Base-by-base conservation (phyloP, 92 coral and sea anemone genomes). In the Palythoa grandiflora region DNA sequence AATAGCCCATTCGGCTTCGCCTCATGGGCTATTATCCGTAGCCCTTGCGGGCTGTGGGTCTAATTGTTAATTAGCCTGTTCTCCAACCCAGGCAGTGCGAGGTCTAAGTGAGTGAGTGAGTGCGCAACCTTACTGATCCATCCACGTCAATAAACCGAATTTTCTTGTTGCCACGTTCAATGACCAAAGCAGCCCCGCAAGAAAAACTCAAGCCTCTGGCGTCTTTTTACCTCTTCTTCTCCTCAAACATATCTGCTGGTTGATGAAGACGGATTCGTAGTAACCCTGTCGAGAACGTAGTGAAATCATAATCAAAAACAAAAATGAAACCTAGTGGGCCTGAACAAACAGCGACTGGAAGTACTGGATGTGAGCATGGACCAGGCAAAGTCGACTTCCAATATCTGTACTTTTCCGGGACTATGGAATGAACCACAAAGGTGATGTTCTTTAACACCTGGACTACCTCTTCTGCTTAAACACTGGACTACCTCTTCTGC, bases 121-220 rank as follows among this genome's bases (percentile, higher is more conserved):
- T 53, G 60, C 60, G 60, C 60, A 53, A 53, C 60, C 60, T 53
- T 53, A 77, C 85, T 53, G 68, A 21, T 54, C 86, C 86, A 38
- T 71, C 40, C 48, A 90, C n/a, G 89, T 85, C 92, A 81, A 70
- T 38, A 90, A 84, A 89, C 28, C 84, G 74, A 71, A 84, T 84
- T 20, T 61, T 73, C 54, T 71, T 60, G 78, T 70, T 59, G 7
- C 89, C 89, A 73, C 92, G 81, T 77, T 89, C 92, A 35, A 80
- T 80, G 47, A 77, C 83, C 37, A 68, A 89, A 44, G 15, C 90
- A 70, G 68, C 87, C 51, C 86, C 59, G 19, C 75, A 53, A 53
- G 60, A 53, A 53, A 53, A 53, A 53, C 60, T 53, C 8, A 53
- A 53, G 60, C 8, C 90, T 66, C 87, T 77, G 13, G 87, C 90